These are phyloP conservation scores for Nasonia longicornis DNA, from an alignment of 1,140 invertebrate genomes.

Conservation along the genomic window DNA sequence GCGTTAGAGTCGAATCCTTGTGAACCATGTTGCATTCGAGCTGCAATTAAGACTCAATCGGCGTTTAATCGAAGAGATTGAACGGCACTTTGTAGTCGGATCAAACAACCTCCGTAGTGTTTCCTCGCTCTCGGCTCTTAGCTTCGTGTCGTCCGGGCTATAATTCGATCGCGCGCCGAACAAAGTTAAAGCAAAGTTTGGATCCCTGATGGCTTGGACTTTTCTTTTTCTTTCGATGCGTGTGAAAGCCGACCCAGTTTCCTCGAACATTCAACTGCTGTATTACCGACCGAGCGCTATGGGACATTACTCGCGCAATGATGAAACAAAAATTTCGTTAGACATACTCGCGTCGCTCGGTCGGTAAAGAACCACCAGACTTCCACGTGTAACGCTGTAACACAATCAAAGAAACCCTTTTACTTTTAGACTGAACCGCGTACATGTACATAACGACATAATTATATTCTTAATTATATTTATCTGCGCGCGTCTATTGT, in stretches of 20 bases:
- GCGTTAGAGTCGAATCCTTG: not conserved
- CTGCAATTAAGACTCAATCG: not conserved
- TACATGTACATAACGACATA: not conserved
- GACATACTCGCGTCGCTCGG: conserved; percentile 1
- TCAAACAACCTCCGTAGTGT: not conserved
- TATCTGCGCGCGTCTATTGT: not conserved
- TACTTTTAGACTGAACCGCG: conserved; percentile 36
- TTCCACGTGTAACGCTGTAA: conserved; percentile 6
- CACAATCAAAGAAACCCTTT: not conserved
- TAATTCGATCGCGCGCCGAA: not conserved
- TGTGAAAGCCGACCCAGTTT: not conserved
- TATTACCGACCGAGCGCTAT: conserved; percentile 27
- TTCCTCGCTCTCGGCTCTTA: not conserved
- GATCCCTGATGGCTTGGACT: not conserved
- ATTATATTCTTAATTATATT: conserved; percentile 27
- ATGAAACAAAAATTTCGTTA: not conserved
- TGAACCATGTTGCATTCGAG: not conserved
- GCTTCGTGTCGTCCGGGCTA: not conserved
- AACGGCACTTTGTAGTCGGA: not conserved
- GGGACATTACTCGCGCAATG: not conserved
- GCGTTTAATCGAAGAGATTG: not conserved
- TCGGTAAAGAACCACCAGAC: conserved; percentile 24
- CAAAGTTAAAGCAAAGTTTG: conserved; percentile 16
- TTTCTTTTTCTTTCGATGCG: not conserved
- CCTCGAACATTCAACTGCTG: not conserved